These are phyloP conservation scores for Ceratina australensis DNA, from an alignment of 1,140 invertebrate genomes.

Conservation along the genomic window DNA sequence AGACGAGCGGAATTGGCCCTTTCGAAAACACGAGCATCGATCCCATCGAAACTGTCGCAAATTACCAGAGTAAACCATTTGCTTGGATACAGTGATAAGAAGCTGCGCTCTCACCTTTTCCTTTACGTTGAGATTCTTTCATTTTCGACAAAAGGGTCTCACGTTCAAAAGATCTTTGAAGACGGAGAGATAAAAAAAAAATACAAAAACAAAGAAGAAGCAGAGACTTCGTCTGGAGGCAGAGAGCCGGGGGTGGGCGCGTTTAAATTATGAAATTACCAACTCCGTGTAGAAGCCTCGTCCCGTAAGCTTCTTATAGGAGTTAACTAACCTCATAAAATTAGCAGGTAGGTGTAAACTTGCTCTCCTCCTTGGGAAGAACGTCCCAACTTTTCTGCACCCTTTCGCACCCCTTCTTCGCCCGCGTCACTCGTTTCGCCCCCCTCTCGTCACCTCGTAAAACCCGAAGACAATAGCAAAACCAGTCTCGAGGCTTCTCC, in stretches of 20 bases:
- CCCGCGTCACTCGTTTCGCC: neutral
- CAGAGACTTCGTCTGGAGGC: neutral
- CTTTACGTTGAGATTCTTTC: too few relatives aligned
- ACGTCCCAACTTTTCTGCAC: neutral
- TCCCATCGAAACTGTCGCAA: neutral
- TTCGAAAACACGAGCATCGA: slow-evolving; percentile 29
- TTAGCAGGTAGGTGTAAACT: slow-evolving; percentile 66
- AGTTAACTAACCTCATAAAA: slow-evolving; percentile 70
- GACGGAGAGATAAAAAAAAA: neutral
- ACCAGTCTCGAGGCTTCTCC: neutral
- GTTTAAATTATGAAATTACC: slow-evolving; percentile 67
- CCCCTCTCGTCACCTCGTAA: slow-evolving; percentile 60
- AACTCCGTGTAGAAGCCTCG: slow-evolving; percentile 50
- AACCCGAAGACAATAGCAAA: slow-evolving; percentile 59
- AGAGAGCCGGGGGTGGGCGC: slow-evolving; percentile 24
- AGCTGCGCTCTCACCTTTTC: too few relatives aligned
- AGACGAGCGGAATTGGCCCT: slow-evolving; percentile 12
- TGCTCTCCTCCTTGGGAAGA: slow-evolving; percentile 29
- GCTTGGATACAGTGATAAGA: too few relatives aligned
- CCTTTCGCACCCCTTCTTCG: neutral
- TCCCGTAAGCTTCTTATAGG: slow-evolving; percentile 63
- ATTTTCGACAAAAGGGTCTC: too few relatives aligned
- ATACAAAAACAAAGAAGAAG: neutral
- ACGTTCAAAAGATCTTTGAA: too few relatives aligned
- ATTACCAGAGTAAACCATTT: neutral